Percentiles rank a stretch among this genome's conserved stretches.
These are phyloP conservation scores for Antheraea mylitta DNA, from an alignment of 1,140 invertebrate genomes.

Conservation along the genomic window DNA sequence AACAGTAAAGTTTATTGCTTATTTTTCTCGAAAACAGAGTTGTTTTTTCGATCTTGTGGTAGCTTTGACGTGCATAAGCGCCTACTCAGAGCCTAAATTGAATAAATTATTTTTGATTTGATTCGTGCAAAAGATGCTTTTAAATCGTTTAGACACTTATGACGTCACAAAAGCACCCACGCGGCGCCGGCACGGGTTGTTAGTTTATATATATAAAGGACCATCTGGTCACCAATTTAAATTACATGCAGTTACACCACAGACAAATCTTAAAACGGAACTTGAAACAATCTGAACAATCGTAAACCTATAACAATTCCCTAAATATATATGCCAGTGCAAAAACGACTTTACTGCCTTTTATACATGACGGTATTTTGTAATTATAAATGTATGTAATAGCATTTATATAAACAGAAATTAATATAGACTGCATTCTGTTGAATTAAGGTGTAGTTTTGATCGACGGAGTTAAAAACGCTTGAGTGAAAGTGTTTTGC, in stretches of 20 bases:
- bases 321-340: neutral
- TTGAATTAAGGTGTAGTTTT: conserved; percentile 31
- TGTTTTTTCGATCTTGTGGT: no score
- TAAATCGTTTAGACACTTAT: no score
- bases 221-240: no score
- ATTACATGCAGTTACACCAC: neutral
- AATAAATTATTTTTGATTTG: no score
- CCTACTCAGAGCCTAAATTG: no score
- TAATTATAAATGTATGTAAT: neutral
- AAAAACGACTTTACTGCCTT: neutral
- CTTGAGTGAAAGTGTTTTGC: conserved; percentile 54
- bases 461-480: conserved; percentile 21
- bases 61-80: no score
- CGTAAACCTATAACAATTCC: neutral
- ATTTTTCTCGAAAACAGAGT: no score
- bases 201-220: no score
- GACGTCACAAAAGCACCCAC: no score
- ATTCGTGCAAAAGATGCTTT: no score
- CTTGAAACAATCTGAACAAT: neutral
- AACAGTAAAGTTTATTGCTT: no score
- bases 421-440: neutral
- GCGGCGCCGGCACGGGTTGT: no score
- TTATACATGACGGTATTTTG: neutral
- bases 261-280: neutral
- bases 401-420: neutral